Evolutionary conservation across 2,113 vertebrate genomes (phyloP).

Genomic region (Larimichthys crocea): DNA sequence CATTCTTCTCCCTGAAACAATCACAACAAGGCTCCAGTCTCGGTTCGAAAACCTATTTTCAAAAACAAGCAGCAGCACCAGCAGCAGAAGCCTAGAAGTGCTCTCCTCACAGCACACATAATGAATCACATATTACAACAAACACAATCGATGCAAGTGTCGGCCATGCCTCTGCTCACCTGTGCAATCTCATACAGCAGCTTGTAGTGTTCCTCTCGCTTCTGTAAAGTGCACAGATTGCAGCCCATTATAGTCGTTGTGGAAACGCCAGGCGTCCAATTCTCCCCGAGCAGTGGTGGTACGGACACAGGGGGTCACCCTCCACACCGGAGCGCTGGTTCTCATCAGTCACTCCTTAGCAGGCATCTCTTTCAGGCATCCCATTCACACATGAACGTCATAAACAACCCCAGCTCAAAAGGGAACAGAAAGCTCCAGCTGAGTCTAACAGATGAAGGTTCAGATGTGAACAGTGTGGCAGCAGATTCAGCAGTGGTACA

Average conservation of each 20-base stretch:
- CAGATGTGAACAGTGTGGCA: slow-evolving; percentile 45
- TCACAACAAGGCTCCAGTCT: slow-evolving; percentile 4
- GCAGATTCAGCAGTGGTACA: slow-evolving; percentile 56
- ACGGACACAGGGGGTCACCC: slow-evolving; percentile 92
- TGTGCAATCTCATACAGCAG: slow-evolving; percentile 99
- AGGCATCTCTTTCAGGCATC: slow-evolving; percentile 84
- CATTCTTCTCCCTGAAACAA: slow-evolving; percentile 13
- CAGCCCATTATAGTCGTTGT: slow-evolving; percentile 97
- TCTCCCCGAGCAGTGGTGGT: slow-evolving; percentile 88
- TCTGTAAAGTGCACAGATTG: slow-evolving; percentile 99
- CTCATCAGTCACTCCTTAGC: slow-evolving; percentile 95
- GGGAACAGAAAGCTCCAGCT: slow-evolving; percentile 55
- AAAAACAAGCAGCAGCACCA: slow-evolving; percentile 30
- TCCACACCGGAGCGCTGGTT: slow-evolving; percentile 90
- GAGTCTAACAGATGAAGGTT: slow-evolving; percentile 51
- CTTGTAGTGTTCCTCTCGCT: slow-evolving; percentile 99
- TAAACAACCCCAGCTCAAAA: slow-evolving; percentile 37
- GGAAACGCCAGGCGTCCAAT: slow-evolving; percentile 86
- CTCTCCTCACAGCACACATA: slow-evolving; percentile 40
- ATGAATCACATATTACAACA: slow-evolving; percentile 43
- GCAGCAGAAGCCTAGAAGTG: slow-evolving; percentile 17
- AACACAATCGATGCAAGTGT: slow-evolving; percentile 20
- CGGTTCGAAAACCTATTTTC: neutral
- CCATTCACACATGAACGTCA: slow-evolving; percentile 62
- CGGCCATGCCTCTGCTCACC: slow-evolving; percentile 86